Percentiles rank a stretch among this genome's conserved stretches.
phyloP scores from a whole-genome alignment of 1,140 invertebrate species.

The Maniola jurtina region DNA sequence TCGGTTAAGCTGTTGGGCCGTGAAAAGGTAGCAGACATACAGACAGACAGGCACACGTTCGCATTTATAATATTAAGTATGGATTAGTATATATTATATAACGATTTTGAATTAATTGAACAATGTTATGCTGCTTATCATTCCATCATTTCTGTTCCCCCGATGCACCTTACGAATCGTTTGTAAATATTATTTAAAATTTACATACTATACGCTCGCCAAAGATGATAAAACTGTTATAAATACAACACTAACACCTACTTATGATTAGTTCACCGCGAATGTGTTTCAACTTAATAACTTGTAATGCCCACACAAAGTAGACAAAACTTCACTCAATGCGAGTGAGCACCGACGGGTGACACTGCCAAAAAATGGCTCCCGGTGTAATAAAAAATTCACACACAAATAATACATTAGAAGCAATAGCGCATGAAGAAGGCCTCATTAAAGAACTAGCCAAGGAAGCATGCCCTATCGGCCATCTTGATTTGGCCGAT shows the following conservation, averaged over 20 bases:
- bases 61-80: too few species aligned
- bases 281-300: constrained; percentile 42
- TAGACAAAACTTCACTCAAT: too few species aligned
- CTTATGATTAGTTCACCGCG: constrained; percentile 51
- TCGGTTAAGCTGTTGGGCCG: too few species aligned
- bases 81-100: too few species aligned
- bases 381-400: constrained; percentile 61
- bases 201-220: constrained; percentile 28
- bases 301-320: background rate
- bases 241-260: constrained; percentile 59
- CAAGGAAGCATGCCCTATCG: constrained; percentile 47
- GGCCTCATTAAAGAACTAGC: constrained; percentile 40
- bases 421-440: constrained; percentile 40
- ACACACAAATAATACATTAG: constrained; percentile 44
- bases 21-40: too few species aligned
- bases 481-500: constrained; percentile 38
- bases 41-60: too few species aligned
- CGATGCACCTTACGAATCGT: constrained; percentile 16
- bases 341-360: background rate
- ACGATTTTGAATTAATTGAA: too few species aligned
- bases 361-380: constrained; percentile 47
- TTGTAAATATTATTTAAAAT: constrained; percentile 38
- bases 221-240: constrained; percentile 65
- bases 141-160: too few species aligned
- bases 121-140: too few species aligned